Evolutionary conservation across 1,140 invertebrate genomes (phyloP), one percentile per base, ranked within the genome.

Genomic region (Aphelinus atriplicis): DNA sequence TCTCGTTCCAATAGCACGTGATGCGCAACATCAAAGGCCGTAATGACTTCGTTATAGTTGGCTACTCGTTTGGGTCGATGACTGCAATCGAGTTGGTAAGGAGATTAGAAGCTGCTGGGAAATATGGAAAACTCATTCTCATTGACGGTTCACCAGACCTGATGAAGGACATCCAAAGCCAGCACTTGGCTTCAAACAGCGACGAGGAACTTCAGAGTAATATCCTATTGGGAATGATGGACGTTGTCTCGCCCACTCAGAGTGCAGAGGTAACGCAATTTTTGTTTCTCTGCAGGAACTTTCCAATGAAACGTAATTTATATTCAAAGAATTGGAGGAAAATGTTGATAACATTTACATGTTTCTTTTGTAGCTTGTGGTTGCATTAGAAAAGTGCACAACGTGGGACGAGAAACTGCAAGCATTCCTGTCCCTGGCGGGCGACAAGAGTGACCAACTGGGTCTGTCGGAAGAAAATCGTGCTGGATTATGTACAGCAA

Each of bases 61-160:
- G 84, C 10, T 87, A 89, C 77, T 89, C 88, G 1, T 89, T 79
- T 55, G 89, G 87, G 47, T 81, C 84, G 1, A 4, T 89, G 0
- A 68, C 89, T n/a, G 83, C 84, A 0, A 75, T 90, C 9, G 88
- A 90, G 75, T 46, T 89, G 1, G 82, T 77, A 1, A 79, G 79
- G 62, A 72, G 65, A 68, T 74, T 90, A 50, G 89, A 90, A 76
- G 75, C 78, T 51, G 71, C 80, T 58, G 85, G 84, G 4, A 80
- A 83, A 6, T 76, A 71, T 3, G 84, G 88, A 67, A 78, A 80
- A 55, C 7, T 89, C 45, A 75, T 85, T 10, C 77, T 90, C 0
- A 80, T 90, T 51, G 89, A 90, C 60, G 85, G 87, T 50, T 78
- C 88, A 2, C 88, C 88, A 3, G 80, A 86, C 7, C 73, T 85